Conservation (phyloP, 2,797 vertebrate genomes). For the Manis crassicaudata region DNA sequence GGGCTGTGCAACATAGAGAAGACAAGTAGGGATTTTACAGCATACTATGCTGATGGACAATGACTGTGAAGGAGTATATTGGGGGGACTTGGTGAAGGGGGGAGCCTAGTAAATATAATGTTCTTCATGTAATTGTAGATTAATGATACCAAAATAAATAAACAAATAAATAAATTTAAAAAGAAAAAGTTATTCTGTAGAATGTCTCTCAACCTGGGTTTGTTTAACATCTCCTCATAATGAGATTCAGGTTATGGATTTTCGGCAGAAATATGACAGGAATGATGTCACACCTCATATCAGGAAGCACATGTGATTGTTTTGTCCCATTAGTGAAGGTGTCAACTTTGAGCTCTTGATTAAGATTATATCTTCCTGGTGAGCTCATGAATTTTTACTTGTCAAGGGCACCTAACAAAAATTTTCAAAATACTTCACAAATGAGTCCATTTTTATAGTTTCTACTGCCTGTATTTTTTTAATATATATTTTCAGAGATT, state of each 20-base stretch:
- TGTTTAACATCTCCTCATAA: neutral
- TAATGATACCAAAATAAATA: too few species aligned
- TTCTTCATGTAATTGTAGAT: too few species aligned
- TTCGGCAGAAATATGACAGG: neutral
- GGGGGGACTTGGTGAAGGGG: too few species aligned
- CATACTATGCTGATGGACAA: too few species aligned
- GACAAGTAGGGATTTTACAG: too few species aligned
- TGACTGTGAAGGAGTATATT: too few species aligned
- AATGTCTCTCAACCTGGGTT: neutral
- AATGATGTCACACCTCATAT: neutral
- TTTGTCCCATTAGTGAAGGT: neutral
- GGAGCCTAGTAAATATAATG: too few species aligned
- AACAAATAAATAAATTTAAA: too few species aligned
- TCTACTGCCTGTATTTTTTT: neutral
- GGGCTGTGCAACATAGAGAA: too few species aligned
- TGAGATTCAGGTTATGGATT: neutral
- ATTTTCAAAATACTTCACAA: constrained; percentile 11
- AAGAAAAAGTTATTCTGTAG: neutral
- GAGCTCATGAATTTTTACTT: neutral
- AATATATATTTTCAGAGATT: neutral
- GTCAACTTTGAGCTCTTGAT: neutral
- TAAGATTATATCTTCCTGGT: neutral
- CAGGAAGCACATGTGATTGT: neutral
- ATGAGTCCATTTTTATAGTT: neutral
- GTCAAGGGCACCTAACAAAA: neutral